phyloP scores from a whole-genome alignment of 2,888 invertebrate species.

The Troides aeacus region DNA sequence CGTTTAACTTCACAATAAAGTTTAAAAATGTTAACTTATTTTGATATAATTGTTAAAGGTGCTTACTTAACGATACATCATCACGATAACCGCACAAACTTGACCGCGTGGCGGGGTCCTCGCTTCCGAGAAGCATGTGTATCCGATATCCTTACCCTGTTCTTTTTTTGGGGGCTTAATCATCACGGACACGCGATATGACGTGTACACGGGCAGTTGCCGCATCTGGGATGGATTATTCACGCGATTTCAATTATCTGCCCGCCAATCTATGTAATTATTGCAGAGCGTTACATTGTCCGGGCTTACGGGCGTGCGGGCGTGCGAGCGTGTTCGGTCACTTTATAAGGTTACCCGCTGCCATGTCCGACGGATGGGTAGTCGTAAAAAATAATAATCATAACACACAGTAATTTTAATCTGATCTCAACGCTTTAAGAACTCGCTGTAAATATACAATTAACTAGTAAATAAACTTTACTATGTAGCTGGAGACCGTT shows the following conservation, averaged over 20 bases:
- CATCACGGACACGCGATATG: slow-evolving; percentile 59
- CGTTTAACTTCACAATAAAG: too few species aligned
- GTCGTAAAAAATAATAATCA: slow-evolving; percentile 11
- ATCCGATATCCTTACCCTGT: slow-evolving; percentile 48
- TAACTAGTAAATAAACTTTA: too few species aligned
- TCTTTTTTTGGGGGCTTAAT: slow-evolving; percentile 44
- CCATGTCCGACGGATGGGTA: slow-evolving; percentile 17
- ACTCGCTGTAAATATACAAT: too few species aligned
- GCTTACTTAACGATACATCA: too few species aligned
- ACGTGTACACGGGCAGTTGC: slow-evolving; percentile 55
- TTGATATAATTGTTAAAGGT: too few species aligned
- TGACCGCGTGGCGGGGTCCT: slow-evolving; percentile 1
- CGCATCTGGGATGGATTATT: slow-evolving; percentile 53
- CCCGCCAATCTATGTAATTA: slow-evolving; percentile 57
- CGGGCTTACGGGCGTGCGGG: background rate
- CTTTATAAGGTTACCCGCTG: slow-evolving; percentile 4
- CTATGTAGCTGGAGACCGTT: too few species aligned
- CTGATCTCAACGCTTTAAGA: background rate
- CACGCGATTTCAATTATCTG: slow-evolving; percentile 65
- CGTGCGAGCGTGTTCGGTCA: background rate
- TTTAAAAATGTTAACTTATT: too few species aligned
- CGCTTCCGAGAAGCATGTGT: slow-evolving; percentile 50
- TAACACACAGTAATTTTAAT: background rate
- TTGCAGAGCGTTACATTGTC: slow-evolving; percentile 39
- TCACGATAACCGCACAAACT: slow-evolving; percentile 4